Evolutionary conservation across 2,888 invertebrate species (phyloP), one percentile per base, ranked within the genome.

Genomic region (Piscicola geometra): DNA sequence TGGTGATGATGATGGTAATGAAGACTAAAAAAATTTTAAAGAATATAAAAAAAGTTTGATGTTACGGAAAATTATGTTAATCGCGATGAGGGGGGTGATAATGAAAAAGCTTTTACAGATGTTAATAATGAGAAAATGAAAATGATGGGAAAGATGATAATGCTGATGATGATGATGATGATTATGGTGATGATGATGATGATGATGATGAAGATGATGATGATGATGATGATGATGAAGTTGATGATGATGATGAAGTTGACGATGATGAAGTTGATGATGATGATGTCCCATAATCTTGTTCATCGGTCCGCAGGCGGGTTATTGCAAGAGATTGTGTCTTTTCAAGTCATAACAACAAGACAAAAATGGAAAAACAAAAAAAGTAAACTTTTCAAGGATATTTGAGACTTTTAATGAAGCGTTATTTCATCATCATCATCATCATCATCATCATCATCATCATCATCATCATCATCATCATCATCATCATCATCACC

Each of bases 401-500:
- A n/a, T n/a, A n/a, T n/a, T n/a, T n/a, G n/a, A n/a, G n/a, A n/a
- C n/a, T n/a, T n/a, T n/a, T n/a, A n/a, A n/a, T n/a, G n/a, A n/a
- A n/a, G n/a, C n/a, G n/a, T n/a, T n/a, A n/a, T n/a, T n/a, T 47
- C 50, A 47, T 47, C 50, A 47, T 47, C 50, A 47, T 47, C 50
- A 47, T 47, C 50, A 47, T 47, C 41, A 41, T 41, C 41, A 41
- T 41, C 41, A 41, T 41, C 41, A 41, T 41, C 41, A 41, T 41
- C 41, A 41, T 41, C 41, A 41, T 41, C 41, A 41, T 41, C 41
- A 41, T 41, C 41, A 41, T 41, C 41, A 41, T 41, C 41, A 41
- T 41, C 41, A 41, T 41, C 41, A 41, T 41, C 41, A 41, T 41
- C 60, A 5, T 56, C 60, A 5, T 56, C 60, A 5, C n/a, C 25